A percentile compares a stretch with the other conserved stretches of the same genome.
Evolutionary conservation across 2,888 invertebrate species (phyloP).

Genomic region (Drosophila neotestacea): DNA sequence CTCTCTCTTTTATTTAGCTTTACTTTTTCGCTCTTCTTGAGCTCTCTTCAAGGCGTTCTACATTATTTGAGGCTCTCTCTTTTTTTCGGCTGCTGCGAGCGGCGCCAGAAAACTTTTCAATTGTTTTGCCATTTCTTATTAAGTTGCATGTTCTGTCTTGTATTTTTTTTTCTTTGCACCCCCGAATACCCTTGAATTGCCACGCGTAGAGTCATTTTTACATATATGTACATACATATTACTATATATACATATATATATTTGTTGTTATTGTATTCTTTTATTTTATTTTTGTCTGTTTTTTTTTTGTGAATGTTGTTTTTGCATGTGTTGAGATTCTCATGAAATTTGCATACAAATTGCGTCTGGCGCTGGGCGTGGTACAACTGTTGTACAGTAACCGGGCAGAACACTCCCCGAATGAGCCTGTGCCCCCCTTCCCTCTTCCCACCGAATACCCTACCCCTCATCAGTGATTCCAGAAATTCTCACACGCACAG

Average conservation of each 20-base stretch:
- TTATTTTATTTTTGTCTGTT: conserved; percentile 19
- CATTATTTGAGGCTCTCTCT: conserved; percentile 7
- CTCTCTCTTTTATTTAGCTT: conserved; percentile 6
- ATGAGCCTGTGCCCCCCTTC: conserved; percentile 11
- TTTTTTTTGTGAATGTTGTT: conserved; percentile 44
- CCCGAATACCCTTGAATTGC: background rate
- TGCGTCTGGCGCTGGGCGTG: conserved; percentile 77
- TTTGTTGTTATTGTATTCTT: conserved; percentile 41
- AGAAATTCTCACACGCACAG: conserved; percentile 31
- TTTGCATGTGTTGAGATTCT: conserved; percentile 81
- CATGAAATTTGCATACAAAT: conserved; percentile 84
- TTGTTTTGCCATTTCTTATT: conserved; percentile 56
- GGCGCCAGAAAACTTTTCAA: conserved; percentile 61
- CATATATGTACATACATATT: conserved; percentile 2
- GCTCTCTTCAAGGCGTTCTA: conserved; percentile 30
- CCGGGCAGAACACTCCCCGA: conserved; percentile 19
- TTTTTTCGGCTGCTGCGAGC: conserved; percentile 31
- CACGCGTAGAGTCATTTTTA: conserved; percentile 16
- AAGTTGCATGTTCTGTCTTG: conserved; percentile 40
- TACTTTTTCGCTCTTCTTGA: conserved; percentile 3
- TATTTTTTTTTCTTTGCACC: conserved; percentile 18
- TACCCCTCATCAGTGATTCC: conserved; percentile 5
- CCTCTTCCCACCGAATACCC: no score
- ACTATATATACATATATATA: conserved; percentile 9
- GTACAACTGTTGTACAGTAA: conserved; percentile 45